These are phyloP conservation scores for Semaprochilodus insignis DNA, from an alignment of 2,797 vertebrate species.

Conservation along the genomic window DNA sequence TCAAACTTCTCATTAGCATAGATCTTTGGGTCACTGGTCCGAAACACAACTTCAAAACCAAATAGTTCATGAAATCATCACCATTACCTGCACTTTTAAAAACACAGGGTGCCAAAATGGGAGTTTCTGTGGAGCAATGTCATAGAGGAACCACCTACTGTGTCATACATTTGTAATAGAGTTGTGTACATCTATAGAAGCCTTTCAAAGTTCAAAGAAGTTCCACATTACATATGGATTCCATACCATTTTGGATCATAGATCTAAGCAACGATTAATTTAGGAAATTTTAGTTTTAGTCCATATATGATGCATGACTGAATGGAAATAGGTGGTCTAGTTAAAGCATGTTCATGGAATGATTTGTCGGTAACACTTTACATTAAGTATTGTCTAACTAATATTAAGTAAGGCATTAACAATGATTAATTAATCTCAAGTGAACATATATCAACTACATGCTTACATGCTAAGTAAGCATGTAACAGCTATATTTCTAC, in stretches of 20 bases:
- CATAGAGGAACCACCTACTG: not conserved
- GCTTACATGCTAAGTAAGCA: no score
- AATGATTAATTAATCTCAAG: no score
- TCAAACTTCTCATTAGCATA: not conserved
- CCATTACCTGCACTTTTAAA: not conserved
- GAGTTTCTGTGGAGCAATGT: not conserved
- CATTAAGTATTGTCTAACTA: no score
- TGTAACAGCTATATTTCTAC: no score
- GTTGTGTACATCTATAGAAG: no score
- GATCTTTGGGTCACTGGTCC: not conserved
- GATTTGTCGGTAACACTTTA: no score
- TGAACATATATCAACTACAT: no score
- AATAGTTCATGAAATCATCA: no score
- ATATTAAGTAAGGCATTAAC: no score
- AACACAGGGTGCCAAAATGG: not conserved
- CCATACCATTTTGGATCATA: not conserved
- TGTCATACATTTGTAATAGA: no score
- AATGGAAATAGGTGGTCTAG: not conserved
- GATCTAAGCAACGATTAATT: not conserved
- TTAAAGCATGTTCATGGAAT: not conserved
- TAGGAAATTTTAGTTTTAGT: not conserved
- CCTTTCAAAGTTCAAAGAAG: not conserved
- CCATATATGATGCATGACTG: not conserved
- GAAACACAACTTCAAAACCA: not conserved
- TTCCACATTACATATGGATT: not conserved